Base-by-base conservation (phyloP, 2,888 invertebrate species). In the Calameuta idolon region DNA sequence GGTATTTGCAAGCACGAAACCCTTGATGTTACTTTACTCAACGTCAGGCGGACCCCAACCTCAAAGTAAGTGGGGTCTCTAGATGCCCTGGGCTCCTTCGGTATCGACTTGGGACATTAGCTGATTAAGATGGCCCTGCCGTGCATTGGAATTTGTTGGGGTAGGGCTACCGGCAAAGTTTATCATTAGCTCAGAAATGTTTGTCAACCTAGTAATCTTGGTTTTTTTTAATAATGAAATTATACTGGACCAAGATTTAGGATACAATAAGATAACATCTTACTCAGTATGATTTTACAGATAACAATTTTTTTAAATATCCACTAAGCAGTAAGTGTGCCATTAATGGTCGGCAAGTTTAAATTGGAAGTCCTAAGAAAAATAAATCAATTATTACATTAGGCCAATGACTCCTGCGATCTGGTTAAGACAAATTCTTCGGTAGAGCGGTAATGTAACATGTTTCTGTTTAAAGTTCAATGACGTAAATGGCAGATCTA, bases 1-100 rank as follows among this genome's bases (percentile, higher is more conserved):
- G 84, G 85, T 86, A 86, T 88, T 88, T 88, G 85, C 84, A 83
- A 86, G 84, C 87, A 85, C 82, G 83, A 85, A 86, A 83, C 84
- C 85, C 83, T 82, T 84, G 85, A 85, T 85, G 86, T 87, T 85
- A 85, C 86, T 85, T 85, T 81, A 83, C 84, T 87, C 80, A 78
- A 80, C 82, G 73, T 83, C 81, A 79, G 80, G 80, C 80, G 80
- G 80, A 81, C 83, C 84, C 81, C 80, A 81, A 83, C 82, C 81
- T 84, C 83, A 83, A 84, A 84, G 81, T 81, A 79, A 81, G 79
- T 77, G 82, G 77, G 76, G 73, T 73, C 75, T 71, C 68, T 75
- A n/a, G 75, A 37, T 81, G 79, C 81, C 84, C 85, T 81, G 83
- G 87, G 85, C 86, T 34, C 77, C 69, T 55, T 68, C 71, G 30